Evolutionary conservation across 2,888 invertebrate genomes (phyloP).

Genomic region (Aporophyla lueneburgensis): DNA sequence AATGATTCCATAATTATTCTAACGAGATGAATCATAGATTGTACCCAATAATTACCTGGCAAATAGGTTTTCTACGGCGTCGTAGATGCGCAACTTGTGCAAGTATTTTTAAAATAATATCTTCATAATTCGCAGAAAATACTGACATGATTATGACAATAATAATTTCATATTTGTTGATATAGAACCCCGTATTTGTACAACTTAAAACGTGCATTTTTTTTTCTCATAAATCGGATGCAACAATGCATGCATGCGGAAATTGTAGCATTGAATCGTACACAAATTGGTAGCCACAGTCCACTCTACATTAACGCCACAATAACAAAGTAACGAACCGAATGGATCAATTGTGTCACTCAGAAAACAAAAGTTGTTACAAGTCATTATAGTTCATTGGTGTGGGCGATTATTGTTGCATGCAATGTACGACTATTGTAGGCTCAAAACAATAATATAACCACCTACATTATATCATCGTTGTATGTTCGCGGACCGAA

Average conservation of each 20-base stretch:
- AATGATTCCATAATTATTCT: constrained; percentile 4
- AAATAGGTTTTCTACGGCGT: neutral
- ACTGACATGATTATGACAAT: neutral
- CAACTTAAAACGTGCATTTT: neutral
- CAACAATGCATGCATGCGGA: constrained; percentile 9
- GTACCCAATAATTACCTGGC: neutral
- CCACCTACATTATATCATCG: neutral
- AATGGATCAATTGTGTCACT: constrained; percentile 23
- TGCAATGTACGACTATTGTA: constrained; percentile 16
- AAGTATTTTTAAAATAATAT: neutral
- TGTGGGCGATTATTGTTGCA: constrained; percentile 23
- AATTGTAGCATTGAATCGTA: constrained; percentile 28
- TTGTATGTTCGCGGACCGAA: constrained; percentile 23
- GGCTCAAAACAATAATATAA: neutral
- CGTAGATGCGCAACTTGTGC: neutral
- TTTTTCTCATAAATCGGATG: constrained; percentile 14
- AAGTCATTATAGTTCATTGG: constrained; percentile 14
- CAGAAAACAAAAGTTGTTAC: constrained; percentile 30
- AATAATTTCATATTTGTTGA: neutral
- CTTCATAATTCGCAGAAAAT: neutral
- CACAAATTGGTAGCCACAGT: constrained; percentile 12
- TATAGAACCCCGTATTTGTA: neutral
- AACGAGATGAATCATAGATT: neutral
- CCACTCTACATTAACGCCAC: constrained; percentile 18
- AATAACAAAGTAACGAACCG: constrained; percentile 18